These are phyloP conservation scores for Paedocypris sp. DNA, from an alignment of 2,113 vertebrate species.

Conservation along the genomic window DNA sequence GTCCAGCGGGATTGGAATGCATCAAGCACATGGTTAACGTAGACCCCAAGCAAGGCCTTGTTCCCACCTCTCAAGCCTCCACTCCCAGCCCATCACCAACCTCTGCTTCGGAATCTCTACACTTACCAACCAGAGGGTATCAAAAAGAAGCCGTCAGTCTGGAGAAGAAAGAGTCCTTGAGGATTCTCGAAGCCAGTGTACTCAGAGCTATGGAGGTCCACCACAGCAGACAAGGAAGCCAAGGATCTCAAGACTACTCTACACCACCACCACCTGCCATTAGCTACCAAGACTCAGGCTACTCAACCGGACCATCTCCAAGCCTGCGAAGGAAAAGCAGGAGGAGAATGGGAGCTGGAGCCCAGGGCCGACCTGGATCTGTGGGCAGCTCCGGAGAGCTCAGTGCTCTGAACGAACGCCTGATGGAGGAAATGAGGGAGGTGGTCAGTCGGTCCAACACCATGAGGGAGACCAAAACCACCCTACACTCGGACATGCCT, in stretches of 20 bases:
- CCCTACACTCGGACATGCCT: slow-evolving; percentile 59
- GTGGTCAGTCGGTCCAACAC: slow-evolving; percentile 73
- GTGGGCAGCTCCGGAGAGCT: slow-evolving; percentile 77
- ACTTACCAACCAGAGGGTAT: slow-evolving; percentile 48
- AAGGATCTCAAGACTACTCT: slow-evolving; percentile 71
- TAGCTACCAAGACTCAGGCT: slow-evolving; percentile 83
- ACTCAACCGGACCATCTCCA: slow-evolving; percentile 85
- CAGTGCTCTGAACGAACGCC: slow-evolving; percentile 69
- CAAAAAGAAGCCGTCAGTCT: slow-evolving; percentile 53
- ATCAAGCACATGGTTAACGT: slow-evolving; percentile 85
- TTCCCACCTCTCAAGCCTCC: slow-evolving; percentile 43
- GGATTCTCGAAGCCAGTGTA: slow-evolving; percentile 68
- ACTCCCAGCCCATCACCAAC: slow-evolving; percentile 43
- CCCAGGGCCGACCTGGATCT: slow-evolving; percentile 69
- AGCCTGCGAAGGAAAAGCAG: slow-evolving; percentile 75
- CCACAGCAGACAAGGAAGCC: slow-evolving; percentile 71
- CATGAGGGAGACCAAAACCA: slow-evolving; percentile 67
- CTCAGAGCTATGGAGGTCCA: slow-evolving; percentile 73
- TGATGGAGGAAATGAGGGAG: slow-evolving; percentile 79
- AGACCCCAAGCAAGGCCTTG: slow-evolving; percentile 57
- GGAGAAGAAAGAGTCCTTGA: slow-evolving; percentile 75
- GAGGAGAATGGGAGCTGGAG: slow-evolving; percentile 54
- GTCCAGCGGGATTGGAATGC: slow-evolving; percentile 78
- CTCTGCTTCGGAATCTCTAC: slow-evolving; percentile 42
- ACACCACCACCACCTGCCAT: slow-evolving; percentile 48